phyloP scores from a whole-genome alignment of 2,113 vertebrate species.

The Sorex araneus region DNA sequence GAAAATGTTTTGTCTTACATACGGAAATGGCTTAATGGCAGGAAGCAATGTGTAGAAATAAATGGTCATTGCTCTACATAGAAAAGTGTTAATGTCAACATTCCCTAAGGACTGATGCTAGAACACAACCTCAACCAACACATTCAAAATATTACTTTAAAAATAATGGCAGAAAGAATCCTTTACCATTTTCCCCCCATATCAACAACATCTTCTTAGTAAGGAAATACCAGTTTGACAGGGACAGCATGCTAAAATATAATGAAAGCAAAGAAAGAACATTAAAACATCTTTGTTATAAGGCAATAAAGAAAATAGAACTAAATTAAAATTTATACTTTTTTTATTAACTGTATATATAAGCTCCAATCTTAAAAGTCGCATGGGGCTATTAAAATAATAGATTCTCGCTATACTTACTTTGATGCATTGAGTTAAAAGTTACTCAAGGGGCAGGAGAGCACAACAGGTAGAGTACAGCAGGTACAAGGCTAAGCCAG shows the following conservation, averaged over 20 bases:
- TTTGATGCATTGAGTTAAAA: not conserved
- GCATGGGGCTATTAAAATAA: not conserved
- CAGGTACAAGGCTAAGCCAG: too few species aligned
- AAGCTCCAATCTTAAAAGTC: slow-evolving; percentile 42
- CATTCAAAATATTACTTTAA: slow-evolving; percentile 3
- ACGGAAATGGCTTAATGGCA: slow-evolving; percentile 75
- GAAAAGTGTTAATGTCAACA: slow-evolving; percentile 63
- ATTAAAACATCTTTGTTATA: not conserved
- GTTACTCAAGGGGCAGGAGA: too few species aligned
- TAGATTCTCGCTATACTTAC: not conserved
- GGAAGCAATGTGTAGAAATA: slow-evolving; percentile 80
- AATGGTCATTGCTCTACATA: slow-evolving; percentile 71
- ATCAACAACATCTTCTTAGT: not conserved
- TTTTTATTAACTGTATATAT: not conserved
- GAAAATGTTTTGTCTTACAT: slow-evolving; percentile 77
- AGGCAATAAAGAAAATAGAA: slow-evolving; percentile 47
- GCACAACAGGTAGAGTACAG: too few species aligned
- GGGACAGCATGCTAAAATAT: not conserved
- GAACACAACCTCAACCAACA: slow-evolving; percentile 36
- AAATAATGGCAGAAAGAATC: not conserved
- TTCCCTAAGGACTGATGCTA: not conserved
- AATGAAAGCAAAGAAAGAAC: slow-evolving; percentile 55
- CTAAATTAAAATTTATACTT: slow-evolving; percentile 14
- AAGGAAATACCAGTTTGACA: not conserved
- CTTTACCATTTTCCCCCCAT: not conserved